Evolutionary conservation across 1,140 invertebrate genomes (phyloP).

Genomic region (Ooceraea biroi): DNA sequence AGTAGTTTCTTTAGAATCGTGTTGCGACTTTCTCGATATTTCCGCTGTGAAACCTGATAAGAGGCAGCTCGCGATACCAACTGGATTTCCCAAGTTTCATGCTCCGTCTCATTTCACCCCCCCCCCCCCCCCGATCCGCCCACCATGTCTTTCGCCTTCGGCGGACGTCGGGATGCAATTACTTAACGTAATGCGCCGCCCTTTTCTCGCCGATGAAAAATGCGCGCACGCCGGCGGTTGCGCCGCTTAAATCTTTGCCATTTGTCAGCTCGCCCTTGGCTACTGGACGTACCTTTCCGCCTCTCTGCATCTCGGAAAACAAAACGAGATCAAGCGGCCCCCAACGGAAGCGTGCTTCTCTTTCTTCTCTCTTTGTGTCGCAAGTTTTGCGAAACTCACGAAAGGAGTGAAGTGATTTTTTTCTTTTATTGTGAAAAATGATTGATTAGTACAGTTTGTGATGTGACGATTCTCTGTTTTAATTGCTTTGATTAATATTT

Average conservation of each 20-base stretch:
- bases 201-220: conserved; percentile 77
- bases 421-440: not conserved
- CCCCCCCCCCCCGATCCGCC: conserved; percentile 14
- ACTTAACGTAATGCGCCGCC: conserved; percentile 76
- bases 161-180: conserved; percentile 76
- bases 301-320: conserved; percentile 62
- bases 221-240: conserved; percentile 73
- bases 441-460: not conserved
- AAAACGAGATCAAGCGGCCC: conserved; percentile 52
- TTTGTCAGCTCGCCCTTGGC: conserved; percentile 75
- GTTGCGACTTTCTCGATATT: conserved; percentile 22
- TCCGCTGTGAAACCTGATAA: conserved; percentile 25
- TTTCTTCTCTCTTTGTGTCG: not conserved
- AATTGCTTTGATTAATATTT: not conserved
- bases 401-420: not conserved
- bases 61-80: conserved; percentile 21
- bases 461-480: not conserved
- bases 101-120: not conserved
- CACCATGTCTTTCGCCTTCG: conserved; percentile 9
- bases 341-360: not conserved
- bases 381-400: not conserved
- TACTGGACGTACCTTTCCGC: conserved; percentile 34
- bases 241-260: conserved; percentile 77
- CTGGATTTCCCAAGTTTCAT: not conserved
- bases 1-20: too few species aligned